Conservation (phyloP, 2,113 vertebrate genomes). For the Python bivittatus region DNA sequence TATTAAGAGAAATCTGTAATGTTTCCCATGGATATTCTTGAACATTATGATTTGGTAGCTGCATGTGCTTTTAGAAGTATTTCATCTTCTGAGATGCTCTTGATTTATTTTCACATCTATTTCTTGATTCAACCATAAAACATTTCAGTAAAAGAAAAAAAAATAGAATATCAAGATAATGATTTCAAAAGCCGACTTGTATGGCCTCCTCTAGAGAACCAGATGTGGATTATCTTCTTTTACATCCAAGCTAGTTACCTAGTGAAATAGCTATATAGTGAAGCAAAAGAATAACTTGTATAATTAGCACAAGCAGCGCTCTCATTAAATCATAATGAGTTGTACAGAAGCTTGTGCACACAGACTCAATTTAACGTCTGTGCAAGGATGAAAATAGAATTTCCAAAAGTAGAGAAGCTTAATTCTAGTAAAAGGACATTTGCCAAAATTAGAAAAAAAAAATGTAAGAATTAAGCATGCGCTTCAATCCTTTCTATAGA, state of each 20-base stretch:
- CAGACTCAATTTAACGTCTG: neutral
- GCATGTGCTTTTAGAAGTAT: neutral
- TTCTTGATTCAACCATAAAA: neutral
- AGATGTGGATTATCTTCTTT: neutral
- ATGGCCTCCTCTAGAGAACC: neutral
- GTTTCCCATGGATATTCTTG: neutral
- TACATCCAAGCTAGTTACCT: neutral
- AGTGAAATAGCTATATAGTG: neutral
- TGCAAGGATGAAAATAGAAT: neutral
- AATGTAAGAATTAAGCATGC: neutral
- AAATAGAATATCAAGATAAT: neutral
- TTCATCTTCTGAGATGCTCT: neutral
- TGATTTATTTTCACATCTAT: neutral
- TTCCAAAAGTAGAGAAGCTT: neutral
- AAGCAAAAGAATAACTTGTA: neutral
- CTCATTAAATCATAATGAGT: neutral
- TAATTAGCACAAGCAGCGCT: neutral
- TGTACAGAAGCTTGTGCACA: neutral
- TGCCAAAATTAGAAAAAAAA: neutral
- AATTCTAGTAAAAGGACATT: neutral
- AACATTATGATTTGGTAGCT: neutral
- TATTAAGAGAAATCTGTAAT: neutral
- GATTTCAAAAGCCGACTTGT: neutral
- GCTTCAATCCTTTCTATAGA: neutral
- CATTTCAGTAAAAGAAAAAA: neutral